Evolutionary conservation across 2,113 vertebrate genomes (phyloP).

Genomic region (Stictonetta naevosa): DNA sequence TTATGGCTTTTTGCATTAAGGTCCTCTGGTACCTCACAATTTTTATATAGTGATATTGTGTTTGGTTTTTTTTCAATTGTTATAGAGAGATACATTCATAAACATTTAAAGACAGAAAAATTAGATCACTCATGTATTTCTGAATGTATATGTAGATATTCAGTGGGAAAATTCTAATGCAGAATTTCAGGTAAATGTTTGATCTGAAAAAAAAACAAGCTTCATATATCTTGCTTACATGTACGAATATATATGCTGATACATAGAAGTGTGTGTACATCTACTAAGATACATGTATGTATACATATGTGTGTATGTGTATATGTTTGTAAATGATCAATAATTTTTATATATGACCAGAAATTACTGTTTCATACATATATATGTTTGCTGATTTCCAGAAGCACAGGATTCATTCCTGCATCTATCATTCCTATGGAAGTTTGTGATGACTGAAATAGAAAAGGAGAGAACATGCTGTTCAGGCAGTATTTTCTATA

Average conservation of each 20-base stretch:
- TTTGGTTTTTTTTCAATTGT: neutral
- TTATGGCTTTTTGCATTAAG: neutral
- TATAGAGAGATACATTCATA: neutral
- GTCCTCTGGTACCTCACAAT: neutral
- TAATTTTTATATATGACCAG: neutral
- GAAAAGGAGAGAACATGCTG: neutral
- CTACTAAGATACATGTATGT: neutral
- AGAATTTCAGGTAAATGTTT: neutral
- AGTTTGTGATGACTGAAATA: neutral
- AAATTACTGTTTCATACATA: neutral
- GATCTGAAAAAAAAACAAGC: neutral
- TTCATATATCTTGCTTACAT: neutral
- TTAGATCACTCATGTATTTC: neutral
- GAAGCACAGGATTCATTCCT: neutral
- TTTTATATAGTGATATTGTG: neutral
- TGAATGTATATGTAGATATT: neutral
- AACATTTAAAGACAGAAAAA: neutral
- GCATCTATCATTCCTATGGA: neutral
- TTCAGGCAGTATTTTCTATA: neutral
- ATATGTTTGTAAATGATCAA: neutral
- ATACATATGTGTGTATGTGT: accelerated
- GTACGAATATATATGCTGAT: neutral
- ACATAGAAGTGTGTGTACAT: accelerated
- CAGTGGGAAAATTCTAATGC: neutral
- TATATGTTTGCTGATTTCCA: neutral